phyloP scores from a whole-genome alignment of 2,113 vertebrate species.

The Emydocephalus ijimae region DNA sequence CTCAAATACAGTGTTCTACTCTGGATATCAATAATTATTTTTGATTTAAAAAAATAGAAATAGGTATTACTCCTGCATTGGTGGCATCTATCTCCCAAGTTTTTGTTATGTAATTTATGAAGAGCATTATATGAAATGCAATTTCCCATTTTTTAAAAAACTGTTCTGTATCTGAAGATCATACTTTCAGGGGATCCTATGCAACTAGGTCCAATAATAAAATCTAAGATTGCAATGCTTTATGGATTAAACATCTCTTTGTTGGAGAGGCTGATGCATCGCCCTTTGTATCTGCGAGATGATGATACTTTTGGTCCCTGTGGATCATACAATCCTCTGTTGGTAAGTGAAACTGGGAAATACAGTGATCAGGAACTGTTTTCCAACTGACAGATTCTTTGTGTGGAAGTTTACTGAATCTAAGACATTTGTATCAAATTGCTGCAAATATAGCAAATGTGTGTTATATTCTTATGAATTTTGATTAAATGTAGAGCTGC shows the following conservation, averaged over 20 bases:
- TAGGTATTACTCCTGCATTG: background rate
- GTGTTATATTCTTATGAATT: background rate
- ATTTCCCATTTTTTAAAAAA: background rate
- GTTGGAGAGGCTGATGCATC: slow-evolving; percentile 86
- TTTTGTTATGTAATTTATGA: background rate
- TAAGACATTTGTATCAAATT: background rate
- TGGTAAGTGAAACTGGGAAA: slow-evolving; percentile 74
- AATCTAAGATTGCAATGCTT: slow-evolving; percentile 77
- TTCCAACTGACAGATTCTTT: background rate
- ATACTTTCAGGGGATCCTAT: slow-evolving; percentile 90
- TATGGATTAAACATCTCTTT: slow-evolving; percentile 87
- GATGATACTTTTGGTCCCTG: slow-evolving; percentile 69
- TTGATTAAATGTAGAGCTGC: background rate
- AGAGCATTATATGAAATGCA: background rate
- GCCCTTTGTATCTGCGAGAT: slow-evolving; percentile 75
- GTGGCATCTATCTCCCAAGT: background rate
- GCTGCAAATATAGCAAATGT: background rate
- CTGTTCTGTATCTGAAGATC: slow-evolving; percentile 66
- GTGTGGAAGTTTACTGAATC: background rate
- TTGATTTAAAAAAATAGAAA: background rate
- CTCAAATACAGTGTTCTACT: background rate
- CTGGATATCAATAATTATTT: too few species aligned
- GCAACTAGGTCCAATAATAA: slow-evolving; percentile 89
- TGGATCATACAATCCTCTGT: slow-evolving; percentile 84
- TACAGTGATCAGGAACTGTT: background rate